Conservation (phyloP, 2,113 vertebrate species). For the Redunca redunca region DNA sequence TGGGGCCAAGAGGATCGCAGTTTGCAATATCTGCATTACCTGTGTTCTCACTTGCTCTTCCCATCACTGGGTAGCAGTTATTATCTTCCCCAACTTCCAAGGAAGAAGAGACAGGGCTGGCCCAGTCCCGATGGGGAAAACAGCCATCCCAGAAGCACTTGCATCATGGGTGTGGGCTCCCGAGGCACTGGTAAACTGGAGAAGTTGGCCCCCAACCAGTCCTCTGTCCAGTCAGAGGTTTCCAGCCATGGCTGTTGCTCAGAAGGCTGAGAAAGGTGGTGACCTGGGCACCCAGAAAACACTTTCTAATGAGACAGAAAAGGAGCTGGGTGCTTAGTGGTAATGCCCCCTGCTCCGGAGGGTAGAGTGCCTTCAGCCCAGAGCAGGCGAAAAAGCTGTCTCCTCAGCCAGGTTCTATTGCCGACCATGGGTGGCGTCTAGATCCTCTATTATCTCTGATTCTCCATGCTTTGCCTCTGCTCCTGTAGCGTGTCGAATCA, state of each 20-base stretch:
- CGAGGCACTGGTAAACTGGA: background rate
- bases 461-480: conserved; percentile 13
- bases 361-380: background rate
- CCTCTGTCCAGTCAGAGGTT: background rate
- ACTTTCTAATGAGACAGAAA: background rate
- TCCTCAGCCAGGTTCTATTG: background rate
- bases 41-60: background rate
- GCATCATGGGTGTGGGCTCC: background rate
- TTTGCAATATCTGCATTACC: background rate
- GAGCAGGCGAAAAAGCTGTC: background rate
- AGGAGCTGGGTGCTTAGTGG: background rate
- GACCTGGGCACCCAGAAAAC: background rate
- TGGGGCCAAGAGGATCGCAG: background rate
- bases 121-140: background rate
- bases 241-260: background rate
- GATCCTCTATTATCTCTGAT: conserved; percentile 47
- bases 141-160: background rate
- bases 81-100: background rate
- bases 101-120: background rate
- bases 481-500: background rate
- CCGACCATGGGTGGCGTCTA: background rate
- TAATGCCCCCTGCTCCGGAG: background rate
- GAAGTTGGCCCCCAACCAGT: background rate
- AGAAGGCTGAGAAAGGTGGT: background rate
- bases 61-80: background rate